Evolutionary conservation across 2,797 vertebrate species (phyloP).

Genomic region (Sebastolobus alascanus): DNA sequence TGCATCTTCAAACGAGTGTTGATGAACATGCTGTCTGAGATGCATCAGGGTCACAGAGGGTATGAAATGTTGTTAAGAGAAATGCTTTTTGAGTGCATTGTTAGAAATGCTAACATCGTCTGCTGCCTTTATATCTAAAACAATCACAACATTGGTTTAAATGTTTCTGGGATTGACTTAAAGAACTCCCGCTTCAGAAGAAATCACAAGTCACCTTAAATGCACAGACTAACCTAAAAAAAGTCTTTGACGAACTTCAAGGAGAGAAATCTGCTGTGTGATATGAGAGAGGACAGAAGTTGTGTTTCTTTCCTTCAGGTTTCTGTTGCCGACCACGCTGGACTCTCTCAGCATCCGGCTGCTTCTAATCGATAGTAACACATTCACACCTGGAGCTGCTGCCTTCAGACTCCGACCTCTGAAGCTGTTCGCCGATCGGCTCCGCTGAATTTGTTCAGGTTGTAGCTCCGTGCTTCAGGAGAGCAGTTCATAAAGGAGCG

Average conservation of each 20-base stretch:
- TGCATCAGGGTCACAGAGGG: constrained; percentile 1
- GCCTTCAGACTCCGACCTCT: constrained; percentile 28
- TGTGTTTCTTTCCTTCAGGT: constrained; percentile 41
- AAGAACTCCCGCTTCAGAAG: constrained; percentile 26
- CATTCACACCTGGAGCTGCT: constrained; percentile 22
- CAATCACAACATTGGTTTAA: constrained; percentile 21
- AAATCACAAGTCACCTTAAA: constrained; percentile 36
- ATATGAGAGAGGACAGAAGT: constrained; percentile 24
- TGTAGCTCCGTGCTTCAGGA: not conserved
- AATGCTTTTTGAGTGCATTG: constrained; percentile 12
- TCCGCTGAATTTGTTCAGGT: not conserved
- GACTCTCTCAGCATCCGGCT: constrained; percentile 21
- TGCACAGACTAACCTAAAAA: constrained; percentile 16
- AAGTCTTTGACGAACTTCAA: constrained; percentile 32
- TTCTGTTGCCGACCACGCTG: constrained; percentile 34
- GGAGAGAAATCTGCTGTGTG: constrained; percentile 30
- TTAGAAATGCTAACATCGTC: constrained; percentile 9
- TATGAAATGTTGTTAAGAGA: constrained; percentile 4
- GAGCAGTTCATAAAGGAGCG: not conserved
- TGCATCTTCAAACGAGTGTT: not conserved
- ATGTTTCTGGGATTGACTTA: constrained; percentile 20
- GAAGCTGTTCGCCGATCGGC: constrained; percentile 1
- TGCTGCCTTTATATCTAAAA: constrained; percentile 18
- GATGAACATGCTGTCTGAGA: constrained; percentile 34
- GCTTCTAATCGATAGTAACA: constrained; percentile 28